A percentile compares a stretch with the other conserved stretches of the same genome.
phyloP scores from a whole-genome alignment of 2,797 vertebrate genomes.

The Hirundo rustica region DNA sequence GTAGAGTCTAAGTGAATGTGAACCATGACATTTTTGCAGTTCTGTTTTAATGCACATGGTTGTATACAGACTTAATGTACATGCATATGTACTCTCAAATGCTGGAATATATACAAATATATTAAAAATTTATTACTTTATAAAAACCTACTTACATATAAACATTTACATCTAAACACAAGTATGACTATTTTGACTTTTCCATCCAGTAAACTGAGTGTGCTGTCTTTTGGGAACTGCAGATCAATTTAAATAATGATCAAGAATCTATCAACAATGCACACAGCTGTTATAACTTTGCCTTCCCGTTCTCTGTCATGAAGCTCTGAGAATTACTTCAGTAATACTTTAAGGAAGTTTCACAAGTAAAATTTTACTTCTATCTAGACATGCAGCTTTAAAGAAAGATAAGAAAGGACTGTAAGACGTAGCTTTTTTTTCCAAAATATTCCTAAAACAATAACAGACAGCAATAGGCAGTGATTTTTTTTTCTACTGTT shows the following conservation, averaged over 20 bases:
- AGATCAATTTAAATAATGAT: not conserved
- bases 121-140: not conserved
- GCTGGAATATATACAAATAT: not conserved
- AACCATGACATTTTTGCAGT: not conserved
- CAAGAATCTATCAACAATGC: not conserved
- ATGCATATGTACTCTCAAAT: not conserved
- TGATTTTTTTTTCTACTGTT: not conserved
- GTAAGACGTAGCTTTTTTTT: not conserved
- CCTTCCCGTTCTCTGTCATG: not conserved
- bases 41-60: not conserved
- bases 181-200: not conserved
- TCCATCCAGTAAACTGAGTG: not conserved
- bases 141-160: not conserved
- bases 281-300: fast-evolving
- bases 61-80: not conserved
- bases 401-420: not conserved
- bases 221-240: not conserved
- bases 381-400: not conserved
- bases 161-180: not conserved
- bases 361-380: not conserved
- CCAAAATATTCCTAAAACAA: not conserved
- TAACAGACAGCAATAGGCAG: not conserved
- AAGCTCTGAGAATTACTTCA: not conserved
- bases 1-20: not conserved
- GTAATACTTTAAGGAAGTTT: not conserved